Evolutionary conservation across 2,888 invertebrate genomes (phyloP).

Genomic region (Caenorhabditis parvicauda): DNA sequence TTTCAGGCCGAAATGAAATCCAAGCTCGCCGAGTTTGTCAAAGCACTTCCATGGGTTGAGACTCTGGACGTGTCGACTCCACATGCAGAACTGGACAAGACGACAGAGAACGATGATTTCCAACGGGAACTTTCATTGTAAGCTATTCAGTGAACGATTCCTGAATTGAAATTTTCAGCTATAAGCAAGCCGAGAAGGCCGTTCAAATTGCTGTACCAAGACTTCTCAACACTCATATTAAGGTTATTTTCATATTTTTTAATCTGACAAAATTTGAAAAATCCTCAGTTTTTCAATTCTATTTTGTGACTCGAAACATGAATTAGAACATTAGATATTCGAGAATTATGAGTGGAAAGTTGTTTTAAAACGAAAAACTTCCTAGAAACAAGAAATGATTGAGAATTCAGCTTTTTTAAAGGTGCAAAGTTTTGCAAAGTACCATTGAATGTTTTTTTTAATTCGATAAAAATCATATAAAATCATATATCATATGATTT

Average conservation of each 20-base stretch:
- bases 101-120: constrained; percentile 54
- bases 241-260: no score
- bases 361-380: no score
- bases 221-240: constrained; percentile 69
- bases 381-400: no score
- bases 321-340: no score
- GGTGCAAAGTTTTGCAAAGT: no score
- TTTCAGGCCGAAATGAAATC: constrained; percentile 44
- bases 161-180: constrained; percentile 31
- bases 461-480: not conserved
- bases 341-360: no score
- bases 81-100: constrained; percentile 33
- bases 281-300: not conserved
- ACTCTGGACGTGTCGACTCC: constrained; percentile 53
- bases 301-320: no score
- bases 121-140: constrained; percentile 48
- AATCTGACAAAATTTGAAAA: not conserved
- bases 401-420: no score
- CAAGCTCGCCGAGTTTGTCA: constrained; percentile 37
- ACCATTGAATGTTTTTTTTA: not conserved
- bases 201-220: constrained; percentile 78
- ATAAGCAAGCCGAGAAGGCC: constrained; percentile 72
- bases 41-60: constrained; percentile 52
- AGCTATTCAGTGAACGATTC: not conserved
- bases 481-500: constrained; percentile 68